phyloP scores from a whole-genome alignment of 2,888 invertebrate genomes.

The Drosophila anceps region DNA sequence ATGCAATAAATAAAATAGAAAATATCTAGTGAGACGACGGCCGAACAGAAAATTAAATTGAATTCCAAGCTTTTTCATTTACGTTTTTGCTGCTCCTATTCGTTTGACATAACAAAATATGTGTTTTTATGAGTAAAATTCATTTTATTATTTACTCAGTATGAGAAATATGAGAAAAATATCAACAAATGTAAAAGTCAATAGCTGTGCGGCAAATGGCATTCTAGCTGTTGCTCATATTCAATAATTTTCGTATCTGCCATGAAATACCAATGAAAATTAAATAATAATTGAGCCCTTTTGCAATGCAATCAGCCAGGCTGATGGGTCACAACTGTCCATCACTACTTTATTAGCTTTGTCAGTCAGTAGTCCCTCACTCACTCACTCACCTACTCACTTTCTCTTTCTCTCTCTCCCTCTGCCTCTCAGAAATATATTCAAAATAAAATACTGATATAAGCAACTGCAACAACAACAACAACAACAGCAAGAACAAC shows the following conservation, averaged over 20 bases:
- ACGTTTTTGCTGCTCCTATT: not conserved
- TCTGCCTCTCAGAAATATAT: constrained; percentile 2
- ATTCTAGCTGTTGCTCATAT: not conserved
- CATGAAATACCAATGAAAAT: not conserved
- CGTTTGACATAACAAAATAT: not conserved
- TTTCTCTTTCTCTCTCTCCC: not conserved
- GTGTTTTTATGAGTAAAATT: not conserved
- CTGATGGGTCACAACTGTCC: not conserved
- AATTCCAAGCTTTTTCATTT: not conserved
- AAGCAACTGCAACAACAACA: not conserved
- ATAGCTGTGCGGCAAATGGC: not conserved
- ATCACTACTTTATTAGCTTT: constrained; percentile 4
- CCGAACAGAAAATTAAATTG: not conserved
- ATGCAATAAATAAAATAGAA: constrained; percentile 10
- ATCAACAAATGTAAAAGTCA: not conserved
- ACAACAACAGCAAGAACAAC: not conserved
- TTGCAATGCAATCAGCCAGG: not conserved
- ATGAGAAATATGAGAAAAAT: not conserved
- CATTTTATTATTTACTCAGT: not conserved
- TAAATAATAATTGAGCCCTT: not conserved
- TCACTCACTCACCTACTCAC: not conserved
- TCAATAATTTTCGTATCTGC: not conserved
- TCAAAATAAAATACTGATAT: constrained; percentile 3
- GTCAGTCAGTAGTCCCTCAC: not conserved
- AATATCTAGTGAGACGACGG: not conserved